Conservation (phyloP, 2,113 vertebrate genomes). For the Gopherus evgoodei region DNA sequence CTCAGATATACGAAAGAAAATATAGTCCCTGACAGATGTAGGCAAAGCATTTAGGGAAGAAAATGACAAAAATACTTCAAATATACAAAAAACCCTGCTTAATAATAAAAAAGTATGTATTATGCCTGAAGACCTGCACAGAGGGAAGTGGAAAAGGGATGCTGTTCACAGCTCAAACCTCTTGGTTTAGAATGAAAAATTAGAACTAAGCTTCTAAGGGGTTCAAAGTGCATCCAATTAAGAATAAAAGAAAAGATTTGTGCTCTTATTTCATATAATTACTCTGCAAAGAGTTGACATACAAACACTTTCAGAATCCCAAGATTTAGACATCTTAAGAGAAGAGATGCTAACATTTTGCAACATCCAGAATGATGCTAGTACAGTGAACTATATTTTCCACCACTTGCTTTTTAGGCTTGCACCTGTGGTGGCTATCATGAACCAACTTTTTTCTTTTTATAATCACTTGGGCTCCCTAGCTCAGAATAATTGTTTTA, state of each 20-base stretch:
- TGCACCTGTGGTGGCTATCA: not conserved
- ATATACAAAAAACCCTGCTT: not conserved
- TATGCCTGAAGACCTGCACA: not conserved
- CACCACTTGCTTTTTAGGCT: not conserved
- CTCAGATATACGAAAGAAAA: not conserved
- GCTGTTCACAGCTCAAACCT: not conserved
- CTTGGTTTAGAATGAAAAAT: not conserved
- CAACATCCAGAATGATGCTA: not conserved
- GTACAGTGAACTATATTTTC: not conserved
- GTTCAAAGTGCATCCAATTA: not conserved
- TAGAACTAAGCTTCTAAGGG: not conserved
- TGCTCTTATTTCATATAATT: not conserved
- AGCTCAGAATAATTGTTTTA: not conserved
- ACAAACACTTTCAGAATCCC: not conserved
- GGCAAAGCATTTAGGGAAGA: not conserved
- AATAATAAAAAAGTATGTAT: not conserved
- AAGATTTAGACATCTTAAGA: not conserved
- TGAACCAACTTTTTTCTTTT: not conserved
- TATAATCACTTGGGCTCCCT: not conserved
- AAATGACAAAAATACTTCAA: not conserved
- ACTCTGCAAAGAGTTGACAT: not conserved
- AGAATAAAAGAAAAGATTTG: not conserved
- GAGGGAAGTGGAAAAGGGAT: not conserved
- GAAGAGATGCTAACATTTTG: not conserved
- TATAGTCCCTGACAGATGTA: not conserved